Base-by-base conservation (phyloP, 2,797 vertebrate genomes). In the Chloroceryle inda region DNA sequence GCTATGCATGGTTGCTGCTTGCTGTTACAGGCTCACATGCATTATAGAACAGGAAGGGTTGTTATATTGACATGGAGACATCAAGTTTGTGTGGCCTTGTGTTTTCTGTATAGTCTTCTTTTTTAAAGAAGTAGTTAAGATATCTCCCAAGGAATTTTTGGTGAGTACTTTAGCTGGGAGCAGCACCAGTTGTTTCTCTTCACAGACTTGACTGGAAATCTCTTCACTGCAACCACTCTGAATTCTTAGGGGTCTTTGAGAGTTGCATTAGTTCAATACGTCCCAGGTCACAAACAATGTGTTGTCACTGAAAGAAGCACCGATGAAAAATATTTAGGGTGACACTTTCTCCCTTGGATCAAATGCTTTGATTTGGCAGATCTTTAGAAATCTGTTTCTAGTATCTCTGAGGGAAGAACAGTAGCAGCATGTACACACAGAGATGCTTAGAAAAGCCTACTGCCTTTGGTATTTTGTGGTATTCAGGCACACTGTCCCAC, bases 1-100 rank as follows among this genome's bases (percentile, higher is more conserved):
- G 94, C 96, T 94, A 23, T 96, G 94, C 95, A 96, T 96, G 97
- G 95, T 92, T 86, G 89, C 93, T 88, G 81, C 80, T 95, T 96
- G 75, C 87, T 55, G 23, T 96, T 89, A 66, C 10, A 29, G 86
- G 93, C 86, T 97, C 84, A 97, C 93, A 58, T 78, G 89, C 62
- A 19, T 95, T 85, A 73, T 83, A 52, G 92, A 89, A 87, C 83
- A 58, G 94, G 96, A 44, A 90, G 79, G 88, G 85, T 91, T 91
- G 45, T 95, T 96, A 67, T 76, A 87, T 94, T 4, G 22, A 74
- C 82, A 67, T 5, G 24, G 77, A 87, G 64, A 79, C 45, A 52
- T 95, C 88, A 74, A 53, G 95, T 83, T 86, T 90, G 64, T 95
- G 94, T 96, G 81, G 93, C 95, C 90, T 92, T 96, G 92, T 98